Conservation (phyloP, 2,797 vertebrate genomes). For the Chelonia mydas region DNA sequence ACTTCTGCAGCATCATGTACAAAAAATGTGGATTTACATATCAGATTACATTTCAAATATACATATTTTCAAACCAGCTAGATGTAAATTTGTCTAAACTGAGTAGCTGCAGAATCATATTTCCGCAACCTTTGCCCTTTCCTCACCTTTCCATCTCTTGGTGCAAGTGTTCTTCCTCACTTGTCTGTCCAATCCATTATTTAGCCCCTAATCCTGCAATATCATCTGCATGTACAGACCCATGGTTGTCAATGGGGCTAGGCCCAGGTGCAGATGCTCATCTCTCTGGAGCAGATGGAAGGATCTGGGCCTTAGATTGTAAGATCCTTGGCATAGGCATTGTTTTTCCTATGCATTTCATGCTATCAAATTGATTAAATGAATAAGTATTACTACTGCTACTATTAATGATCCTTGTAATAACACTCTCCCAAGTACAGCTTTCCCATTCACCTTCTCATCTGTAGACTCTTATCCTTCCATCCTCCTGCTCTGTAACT, state of each 20-base stretch:
- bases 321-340: not conserved
- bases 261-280: not conserved
- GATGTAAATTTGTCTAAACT: not conserved
- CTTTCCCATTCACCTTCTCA: not conserved
- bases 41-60: not conserved
- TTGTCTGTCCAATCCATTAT: not conserved
- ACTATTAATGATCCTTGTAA: not conserved
- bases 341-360: not conserved
- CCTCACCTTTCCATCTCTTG: not conserved
- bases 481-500: not conserved
- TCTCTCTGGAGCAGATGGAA: not conserved
- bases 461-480: not conserved
- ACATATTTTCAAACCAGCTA: not conserved
- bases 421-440: not conserved
- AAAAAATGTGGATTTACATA: not conserved
- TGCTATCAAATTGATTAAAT: not conserved
- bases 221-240: not conserved
- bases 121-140: not conserved
- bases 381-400: not conserved
- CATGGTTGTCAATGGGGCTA: not conserved
- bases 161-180: not conserved
- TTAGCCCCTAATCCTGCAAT: not conserved
- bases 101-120: not conserved
- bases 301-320: not conserved
- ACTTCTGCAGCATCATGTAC: not conserved